phyloP scores from a whole-genome alignment of 2,113 vertebrate species.

The Platichthys flesus region DNA sequence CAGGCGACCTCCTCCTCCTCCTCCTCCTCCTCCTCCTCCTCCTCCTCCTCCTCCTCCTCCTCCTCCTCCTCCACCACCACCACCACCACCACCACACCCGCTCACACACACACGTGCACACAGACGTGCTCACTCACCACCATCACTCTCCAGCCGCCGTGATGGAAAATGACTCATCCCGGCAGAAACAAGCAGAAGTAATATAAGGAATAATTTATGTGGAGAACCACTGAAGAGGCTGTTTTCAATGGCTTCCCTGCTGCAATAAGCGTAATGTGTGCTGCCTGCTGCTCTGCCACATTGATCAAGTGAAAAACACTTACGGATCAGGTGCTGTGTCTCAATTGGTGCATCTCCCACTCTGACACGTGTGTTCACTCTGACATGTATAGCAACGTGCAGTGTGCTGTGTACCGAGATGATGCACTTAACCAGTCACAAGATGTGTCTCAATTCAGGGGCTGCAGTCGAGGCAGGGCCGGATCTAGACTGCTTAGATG shows the following conservation, averaged over 20 bases:
- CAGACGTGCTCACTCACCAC: not conserved
- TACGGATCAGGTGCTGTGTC: too few species aligned
- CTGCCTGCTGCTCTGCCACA: not conserved
- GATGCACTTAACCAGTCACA: too few species aligned
- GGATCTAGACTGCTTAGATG: too few species aligned
- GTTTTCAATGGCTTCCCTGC: not conserved
- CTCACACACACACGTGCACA: too few species aligned
- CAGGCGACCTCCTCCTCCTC: slow-evolving; percentile 19
- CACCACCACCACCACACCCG: slow-evolving; percentile 33
- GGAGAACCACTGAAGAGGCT: slow-evolving; percentile 9
- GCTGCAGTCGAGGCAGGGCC: too few species aligned
- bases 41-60: too few species aligned
- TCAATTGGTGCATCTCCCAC: too few species aligned
- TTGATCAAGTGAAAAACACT: not conserved
- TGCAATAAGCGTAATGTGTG: not conserved
- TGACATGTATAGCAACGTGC: too few species aligned
- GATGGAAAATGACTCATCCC: slow-evolving; percentile 12
- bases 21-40: too few species aligned
- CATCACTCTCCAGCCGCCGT: not conserved
- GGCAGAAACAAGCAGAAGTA: slow-evolving; percentile 20
- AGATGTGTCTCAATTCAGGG: too few species aligned
- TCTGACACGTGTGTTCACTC: too few species aligned
- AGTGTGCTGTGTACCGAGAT: too few species aligned
- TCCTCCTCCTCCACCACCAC: slow-evolving; percentile 9
- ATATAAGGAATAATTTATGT: slow-evolving; percentile 44